Percentiles rank a stretch among this genome's conserved stretches.
phyloP scores from a whole-genome alignment of 2,797 vertebrate species.

The Menidia menidia region DNA sequence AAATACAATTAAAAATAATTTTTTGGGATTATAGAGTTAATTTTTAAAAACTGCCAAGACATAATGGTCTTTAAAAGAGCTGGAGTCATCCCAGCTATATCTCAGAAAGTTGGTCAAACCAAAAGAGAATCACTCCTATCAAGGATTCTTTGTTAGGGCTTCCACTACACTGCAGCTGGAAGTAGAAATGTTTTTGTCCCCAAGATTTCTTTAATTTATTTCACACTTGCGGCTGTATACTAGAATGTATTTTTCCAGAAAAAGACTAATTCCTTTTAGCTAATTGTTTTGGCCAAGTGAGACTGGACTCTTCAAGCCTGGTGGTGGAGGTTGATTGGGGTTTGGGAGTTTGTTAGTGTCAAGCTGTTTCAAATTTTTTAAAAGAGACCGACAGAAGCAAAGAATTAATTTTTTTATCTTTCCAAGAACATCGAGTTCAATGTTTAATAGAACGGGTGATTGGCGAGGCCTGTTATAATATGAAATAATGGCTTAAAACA shows the following conservation, averaged over 20 bases:
- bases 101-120: no score
- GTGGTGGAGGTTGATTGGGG: conserved; percentile 8
- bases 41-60: no score
- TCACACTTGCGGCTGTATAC: conserved; percentile 47
- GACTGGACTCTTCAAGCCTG: conserved; percentile 8
- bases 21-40: no score
- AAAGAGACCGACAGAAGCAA: not conserved
- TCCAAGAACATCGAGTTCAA: no score
- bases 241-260: conserved; percentile 16
- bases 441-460: not conserved
- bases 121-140: no score
- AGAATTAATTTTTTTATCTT: not conserved
- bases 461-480: not conserved
- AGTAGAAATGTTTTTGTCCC: conserved; percentile 35
- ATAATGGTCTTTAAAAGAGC: no score
- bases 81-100: no score
- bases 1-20: no score
- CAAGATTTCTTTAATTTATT: conserved; percentile 40
- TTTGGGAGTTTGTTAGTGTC: conserved; percentile 12
- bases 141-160: no score
- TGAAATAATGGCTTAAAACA: not conserved
- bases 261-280: conserved; percentile 13
- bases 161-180: conserved; percentile 35
- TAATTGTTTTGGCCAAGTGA: conserved; percentile 31
- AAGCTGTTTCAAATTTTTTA: conserved; percentile 3